These are phyloP conservation scores for Drosophila rufa DNA, from an alignment of 1,140 invertebrate genomes.

Conservation along the genomic window DNA sequence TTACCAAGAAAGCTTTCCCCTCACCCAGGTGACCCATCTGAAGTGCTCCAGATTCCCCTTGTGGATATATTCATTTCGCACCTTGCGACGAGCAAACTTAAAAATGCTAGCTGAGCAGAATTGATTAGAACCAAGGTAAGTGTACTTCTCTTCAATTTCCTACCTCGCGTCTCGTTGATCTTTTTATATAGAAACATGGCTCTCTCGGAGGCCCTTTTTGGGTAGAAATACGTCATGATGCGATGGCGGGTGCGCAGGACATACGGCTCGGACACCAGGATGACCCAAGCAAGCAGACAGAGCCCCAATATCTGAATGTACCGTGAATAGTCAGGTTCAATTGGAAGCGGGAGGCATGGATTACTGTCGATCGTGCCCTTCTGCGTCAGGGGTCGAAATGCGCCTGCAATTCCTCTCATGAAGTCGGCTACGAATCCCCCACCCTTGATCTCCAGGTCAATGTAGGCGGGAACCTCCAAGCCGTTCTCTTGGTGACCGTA, in stretches of 20 bases:
- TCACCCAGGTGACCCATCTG: constrained; percentile 86
- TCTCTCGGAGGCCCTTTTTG: constrained; percentile 89
- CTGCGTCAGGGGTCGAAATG: constrained; percentile 87
- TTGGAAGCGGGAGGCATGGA: constrained; percentile 89
- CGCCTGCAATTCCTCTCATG: constrained; percentile 87
- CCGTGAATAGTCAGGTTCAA: constrained; percentile 87
- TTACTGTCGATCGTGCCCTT: constrained; percentile 87
- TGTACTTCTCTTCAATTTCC: neutral
- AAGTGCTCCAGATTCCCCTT: constrained; percentile 79
- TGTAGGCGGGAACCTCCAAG: constrained; percentile 78
- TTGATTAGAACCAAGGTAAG: neutral
- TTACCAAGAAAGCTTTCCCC: constrained; percentile 65
- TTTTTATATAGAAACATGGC: constrained; percentile 93
- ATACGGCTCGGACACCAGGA: constrained; percentile 92
- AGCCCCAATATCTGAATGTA: constrained; percentile 89
- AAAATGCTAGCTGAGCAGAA: constrained; percentile 86
- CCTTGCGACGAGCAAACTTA: constrained; percentile 89
- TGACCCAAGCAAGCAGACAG: constrained; percentile 88
- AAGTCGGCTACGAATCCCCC: constrained; percentile 88
- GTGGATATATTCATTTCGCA: constrained; percentile 87
- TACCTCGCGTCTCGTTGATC: constrained; percentile 89
- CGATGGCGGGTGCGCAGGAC: constrained; percentile 91
- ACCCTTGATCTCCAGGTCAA: constrained; percentile 85
- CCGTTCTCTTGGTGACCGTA: constrained; percentile 88
- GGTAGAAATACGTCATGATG: constrained; percentile 91